Conservation (phyloP, 2,797 vertebrate species). For the Moxostoma hubbsi region DNA sequence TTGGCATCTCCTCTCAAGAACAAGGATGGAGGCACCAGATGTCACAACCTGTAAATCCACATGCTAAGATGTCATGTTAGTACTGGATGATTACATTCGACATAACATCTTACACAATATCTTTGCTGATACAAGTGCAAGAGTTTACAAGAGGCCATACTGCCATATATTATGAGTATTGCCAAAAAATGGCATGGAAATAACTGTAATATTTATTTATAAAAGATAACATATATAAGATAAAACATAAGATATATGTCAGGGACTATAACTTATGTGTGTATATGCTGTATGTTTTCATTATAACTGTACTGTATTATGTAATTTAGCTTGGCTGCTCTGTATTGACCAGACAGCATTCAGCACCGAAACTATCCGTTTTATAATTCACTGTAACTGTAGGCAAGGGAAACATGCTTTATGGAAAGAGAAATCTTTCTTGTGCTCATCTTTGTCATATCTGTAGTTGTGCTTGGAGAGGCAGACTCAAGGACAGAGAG, state of each 20-base stretch:
- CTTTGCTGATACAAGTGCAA: background rate
- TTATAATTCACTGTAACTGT: background rate
- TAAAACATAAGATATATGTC: too few relatives aligned
- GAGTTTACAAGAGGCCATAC: too few relatives aligned
- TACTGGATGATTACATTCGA: background rate
- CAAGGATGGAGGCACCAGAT: background rate
- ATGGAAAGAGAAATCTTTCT: background rate
- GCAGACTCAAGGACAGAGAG: background rate
- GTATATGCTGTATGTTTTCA: too few relatives aligned
- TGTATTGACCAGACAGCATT: too few relatives aligned
- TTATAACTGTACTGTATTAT: too few relatives aligned
- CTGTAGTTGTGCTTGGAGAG: conserved; percentile 20
- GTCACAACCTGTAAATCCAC: conserved; percentile 15
- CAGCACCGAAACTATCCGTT: background rate
- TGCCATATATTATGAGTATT: too few relatives aligned
- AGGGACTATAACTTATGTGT: too few relatives aligned
- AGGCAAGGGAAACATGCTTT: background rate
- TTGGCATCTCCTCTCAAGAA: background rate
- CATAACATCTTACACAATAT: background rate
- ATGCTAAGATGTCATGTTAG: background rate
- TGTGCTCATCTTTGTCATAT: background rate
- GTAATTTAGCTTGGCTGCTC: too few relatives aligned
- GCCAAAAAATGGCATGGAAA: too few relatives aligned
- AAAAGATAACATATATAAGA: too few relatives aligned
- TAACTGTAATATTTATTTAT: too few relatives aligned